Evolutionary conservation across 2,797 vertebrate species (phyloP), one percentile per base, ranked within the genome.

Genomic region (Vireo griseus): DNA sequence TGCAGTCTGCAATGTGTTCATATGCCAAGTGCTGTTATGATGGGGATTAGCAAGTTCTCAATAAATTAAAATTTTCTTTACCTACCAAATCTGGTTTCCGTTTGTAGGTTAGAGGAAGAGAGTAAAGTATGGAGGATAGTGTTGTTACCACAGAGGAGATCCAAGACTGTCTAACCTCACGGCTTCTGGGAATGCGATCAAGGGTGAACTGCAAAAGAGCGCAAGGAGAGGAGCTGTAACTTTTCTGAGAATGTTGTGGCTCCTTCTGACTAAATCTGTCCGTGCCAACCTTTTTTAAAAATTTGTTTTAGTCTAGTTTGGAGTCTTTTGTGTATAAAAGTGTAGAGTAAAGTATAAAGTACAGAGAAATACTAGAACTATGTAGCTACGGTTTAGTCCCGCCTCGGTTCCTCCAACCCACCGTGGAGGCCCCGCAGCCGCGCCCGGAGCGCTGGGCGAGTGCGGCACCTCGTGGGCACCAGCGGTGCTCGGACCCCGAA

Each of bases 161-260:
- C 99, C 99, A 99, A 2, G 99, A 98, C 85, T 99, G 99, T 40
- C 92, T 97, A 25, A 99, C 99, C 96, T 99, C 99, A 3, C 99
- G 98, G 95, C 99, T 99, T 16, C 99, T 98, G 35, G 99, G 99
- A 96, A 99, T 98, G 58, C 97, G 97, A 88, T 98, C 97, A 74
- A 99, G 97, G 73, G 97, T 97, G 95, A 98, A 99, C 99, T 99
- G 84, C 40, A 97, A 97, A 75, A 95, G 40, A 95, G 91, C 4
- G 91, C 1, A 3, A 91, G 51, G 95, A 90, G 62, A 2, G 3
- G 26, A 92, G 61, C 7, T 55, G 35, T 88, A 75, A 92, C 48
- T 93, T 78, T 68, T 22, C 50, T 67, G 81, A 83, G 57, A 76
- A 76, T 19, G 25, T 9, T 65, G n/a, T 11, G 72, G 40, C 52